phyloP scores from a whole-genome alignment of 1,140 invertebrate species.

The Cotesia chilonis region DNA sequence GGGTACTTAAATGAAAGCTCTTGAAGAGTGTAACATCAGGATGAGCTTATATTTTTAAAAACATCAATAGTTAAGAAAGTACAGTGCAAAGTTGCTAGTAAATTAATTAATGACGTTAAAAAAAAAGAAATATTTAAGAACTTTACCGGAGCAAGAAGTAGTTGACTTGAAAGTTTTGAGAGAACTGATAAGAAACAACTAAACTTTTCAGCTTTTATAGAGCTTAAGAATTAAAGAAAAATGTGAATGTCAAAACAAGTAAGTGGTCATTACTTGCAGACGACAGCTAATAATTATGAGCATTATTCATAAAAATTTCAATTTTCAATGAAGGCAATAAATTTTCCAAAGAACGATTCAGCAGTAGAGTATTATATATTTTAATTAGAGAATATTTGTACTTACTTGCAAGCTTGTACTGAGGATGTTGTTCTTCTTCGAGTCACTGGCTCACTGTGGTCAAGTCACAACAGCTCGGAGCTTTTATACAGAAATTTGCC shows the following conservation, averaged over 20 bases:
- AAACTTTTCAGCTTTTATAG: slow-evolving; percentile 57
- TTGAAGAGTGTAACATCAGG: too few species aligned
- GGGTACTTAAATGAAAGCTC: too few species aligned
- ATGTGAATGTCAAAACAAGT: slow-evolving; percentile 52
- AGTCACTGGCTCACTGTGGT: slow-evolving; percentile 27
- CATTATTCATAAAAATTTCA: slow-evolving; percentile 28
- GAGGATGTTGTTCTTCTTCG: slow-evolving; percentile 6
- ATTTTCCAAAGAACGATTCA: too few species aligned
- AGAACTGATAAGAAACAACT: slow-evolving; percentile 42
- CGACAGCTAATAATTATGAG: slow-evolving; percentile 21
- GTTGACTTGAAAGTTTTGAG: slow-evolving; percentile 16
- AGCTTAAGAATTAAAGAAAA: slow-evolving; percentile 42
- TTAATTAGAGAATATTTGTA: neutral
- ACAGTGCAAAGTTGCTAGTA: too few species aligned
- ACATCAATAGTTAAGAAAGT: too few species aligned
- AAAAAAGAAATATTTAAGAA: neutral
- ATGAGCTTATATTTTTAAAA: too few species aligned
- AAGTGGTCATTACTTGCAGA: slow-evolving; percentile 36
- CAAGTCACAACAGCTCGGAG: neutral
- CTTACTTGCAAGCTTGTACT: neutral
- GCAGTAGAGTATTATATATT: too few species aligned
- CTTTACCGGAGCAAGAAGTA: neutral
- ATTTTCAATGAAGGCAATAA: too few species aligned
- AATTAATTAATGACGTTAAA: too few species aligned
- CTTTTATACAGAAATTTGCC: slow-evolving; percentile 27